phyloP scores from a whole-genome alignment of 2,113 vertebrate genomes.

The Tenebrosternarchus preto region DNA sequence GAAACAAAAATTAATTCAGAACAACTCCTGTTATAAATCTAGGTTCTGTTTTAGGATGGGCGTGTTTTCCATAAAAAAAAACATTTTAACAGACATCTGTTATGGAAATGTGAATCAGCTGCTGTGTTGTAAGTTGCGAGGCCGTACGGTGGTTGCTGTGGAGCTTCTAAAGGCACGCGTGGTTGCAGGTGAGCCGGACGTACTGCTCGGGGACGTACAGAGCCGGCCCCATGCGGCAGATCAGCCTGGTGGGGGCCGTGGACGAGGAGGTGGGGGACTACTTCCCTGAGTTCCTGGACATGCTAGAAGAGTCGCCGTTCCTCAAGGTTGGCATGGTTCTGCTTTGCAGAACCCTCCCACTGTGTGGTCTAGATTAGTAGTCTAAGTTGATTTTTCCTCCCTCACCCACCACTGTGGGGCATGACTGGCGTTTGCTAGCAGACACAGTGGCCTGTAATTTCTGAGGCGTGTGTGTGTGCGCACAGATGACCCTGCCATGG shows the following conservation, averaged over 20 bases:
- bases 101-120: too few species aligned
- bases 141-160: too few species aligned
- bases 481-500: slow-evolving; percentile 98
- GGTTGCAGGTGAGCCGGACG: slow-evolving; percentile 85
- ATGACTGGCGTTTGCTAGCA: not conserved
- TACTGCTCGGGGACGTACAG: slow-evolving; percentile 97
- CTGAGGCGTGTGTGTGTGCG: not conserved
- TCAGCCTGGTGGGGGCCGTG: slow-evolving; percentile 95
- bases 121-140: too few species aligned
- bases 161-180: not conserved
- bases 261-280: slow-evolving; percentile 98
- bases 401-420: too few species aligned
- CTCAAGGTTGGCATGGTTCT: slow-evolving; percentile 88
- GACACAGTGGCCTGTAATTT: not conserved
- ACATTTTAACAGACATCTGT: too few species aligned
- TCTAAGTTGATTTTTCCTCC: too few species aligned
- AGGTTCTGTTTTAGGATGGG: too few species aligned
- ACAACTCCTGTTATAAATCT: too few species aligned
- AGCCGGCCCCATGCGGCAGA: slow-evolving; percentile 96
- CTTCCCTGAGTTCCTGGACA: slow-evolving; percentile 97
- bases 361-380: too few species aligned
- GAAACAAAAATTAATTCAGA: too few species aligned
- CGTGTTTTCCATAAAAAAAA: too few species aligned
- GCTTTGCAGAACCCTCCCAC: too few species aligned
- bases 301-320: slow-evolving; percentile 98